A percentile compares a stretch with the other conserved stretches of the same genome.
Evolutionary conservation across 2,797 vertebrate genomes (phyloP).

Genomic region (Meriones psammophilus): DNA sequence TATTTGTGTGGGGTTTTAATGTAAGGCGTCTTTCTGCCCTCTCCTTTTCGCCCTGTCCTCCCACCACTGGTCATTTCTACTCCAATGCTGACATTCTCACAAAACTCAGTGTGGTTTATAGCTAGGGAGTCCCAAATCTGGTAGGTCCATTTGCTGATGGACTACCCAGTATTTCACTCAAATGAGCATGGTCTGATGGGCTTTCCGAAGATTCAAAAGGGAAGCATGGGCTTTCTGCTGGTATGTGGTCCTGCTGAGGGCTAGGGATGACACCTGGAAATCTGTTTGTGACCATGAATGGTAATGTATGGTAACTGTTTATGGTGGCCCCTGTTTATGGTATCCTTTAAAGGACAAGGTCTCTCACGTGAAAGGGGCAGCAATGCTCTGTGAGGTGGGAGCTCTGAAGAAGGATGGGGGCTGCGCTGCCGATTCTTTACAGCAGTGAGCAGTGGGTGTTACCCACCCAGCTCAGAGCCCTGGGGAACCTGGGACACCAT

Average conservation of each 20-base stretch:
- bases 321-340: rapidly evolving
- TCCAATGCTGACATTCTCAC: neutral
- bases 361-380: neutral
- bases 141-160: neutral
- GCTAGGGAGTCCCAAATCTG: neutral
- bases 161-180: neutral
- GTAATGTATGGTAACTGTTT: neutral
- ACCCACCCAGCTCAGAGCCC: neutral
- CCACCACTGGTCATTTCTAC: neutral
- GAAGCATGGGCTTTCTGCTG: neutral
- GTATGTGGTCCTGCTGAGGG: neutral
- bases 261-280: neutral
- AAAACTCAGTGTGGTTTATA: neutral
- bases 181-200: neutral
- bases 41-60: neutral
- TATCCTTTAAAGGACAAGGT: neutral
- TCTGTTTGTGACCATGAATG: neutral
- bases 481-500: neutral
- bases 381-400: neutral
- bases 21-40: neutral
- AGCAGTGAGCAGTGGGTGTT: neutral
- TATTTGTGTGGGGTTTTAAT: neutral
- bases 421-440: neutral
- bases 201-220: neutral
- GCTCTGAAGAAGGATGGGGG: neutral